Conservation (phyloP, 2,113 vertebrate genomes). For the Calyptommatus sinebrachiatus region DNA sequence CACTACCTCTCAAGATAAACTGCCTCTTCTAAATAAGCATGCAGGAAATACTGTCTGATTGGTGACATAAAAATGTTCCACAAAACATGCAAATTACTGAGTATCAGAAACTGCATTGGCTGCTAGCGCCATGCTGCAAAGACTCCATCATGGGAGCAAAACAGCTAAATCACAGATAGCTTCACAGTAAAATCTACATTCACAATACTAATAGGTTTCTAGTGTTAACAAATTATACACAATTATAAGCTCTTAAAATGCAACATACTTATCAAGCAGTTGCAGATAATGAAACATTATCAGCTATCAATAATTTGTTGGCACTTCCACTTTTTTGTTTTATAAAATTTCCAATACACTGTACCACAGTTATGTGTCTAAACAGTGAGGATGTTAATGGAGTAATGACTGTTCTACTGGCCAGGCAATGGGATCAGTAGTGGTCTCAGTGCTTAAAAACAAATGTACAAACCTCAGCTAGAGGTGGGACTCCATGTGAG, state of each 20-base stretch:
- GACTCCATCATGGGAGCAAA: constrained; percentile 82
- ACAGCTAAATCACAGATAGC: constrained; percentile 91
- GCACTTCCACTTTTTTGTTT: constrained; percentile 86
- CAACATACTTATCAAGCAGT: constrained; percentile 89
- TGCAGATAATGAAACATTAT: constrained; percentile 91
- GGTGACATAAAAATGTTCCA: constrained; percentile 92
- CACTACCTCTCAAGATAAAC: constrained; percentile 85
- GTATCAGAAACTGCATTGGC: constrained; percentile 88
- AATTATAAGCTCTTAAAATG: constrained; percentile 92
- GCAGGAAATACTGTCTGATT: constrained; percentile 91
- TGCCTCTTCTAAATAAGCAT: constrained; percentile 89
- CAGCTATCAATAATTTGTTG: constrained; percentile 90
- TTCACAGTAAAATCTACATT: constrained; percentile 94
- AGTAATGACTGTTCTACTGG: constrained; percentile 89
- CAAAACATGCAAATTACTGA: constrained; percentile 92
- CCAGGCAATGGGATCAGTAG: constrained; percentile 86
- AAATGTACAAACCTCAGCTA: constrained; percentile 80
- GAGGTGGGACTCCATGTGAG: constrained; percentile 82
- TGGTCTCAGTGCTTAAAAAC: constrained; percentile 86
- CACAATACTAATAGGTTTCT: constrained; percentile 92
- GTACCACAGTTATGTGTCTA: constrained; percentile 89
- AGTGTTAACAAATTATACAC: constrained; percentile 93
- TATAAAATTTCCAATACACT: constrained; percentile 91
- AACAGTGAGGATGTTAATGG: constrained; percentile 90
- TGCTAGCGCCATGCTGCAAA: constrained; percentile 88